phyloP scores from a whole-genome alignment of 2,797 vertebrate species.

The Clarias laeviceps region DNA sequence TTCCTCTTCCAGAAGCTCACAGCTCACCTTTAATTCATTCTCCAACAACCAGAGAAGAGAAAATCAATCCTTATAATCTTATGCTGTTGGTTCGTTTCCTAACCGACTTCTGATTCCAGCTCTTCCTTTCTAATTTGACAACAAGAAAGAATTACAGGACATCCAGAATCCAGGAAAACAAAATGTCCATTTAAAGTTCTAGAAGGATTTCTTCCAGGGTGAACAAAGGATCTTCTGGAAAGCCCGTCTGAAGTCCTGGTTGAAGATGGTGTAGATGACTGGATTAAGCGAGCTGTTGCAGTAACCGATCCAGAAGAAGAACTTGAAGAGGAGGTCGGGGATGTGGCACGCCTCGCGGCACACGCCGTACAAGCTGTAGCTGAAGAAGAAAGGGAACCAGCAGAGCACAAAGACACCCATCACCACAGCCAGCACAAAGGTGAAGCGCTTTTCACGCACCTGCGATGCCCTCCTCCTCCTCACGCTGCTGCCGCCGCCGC shows the following conservation, averaged over 20 bases:
- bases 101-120: neutral
- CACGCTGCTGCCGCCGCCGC: conserved; percentile 25
- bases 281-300: conserved; percentile 90
- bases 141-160: neutral
- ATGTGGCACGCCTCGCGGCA: conserved; percentile 71
- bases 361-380: conserved; percentile 76
- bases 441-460: conserved; percentile 86
- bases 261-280: conserved; percentile 88
- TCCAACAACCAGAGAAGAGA: neutral
- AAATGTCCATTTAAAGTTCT: neutral
- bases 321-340: conserved; percentile 75
- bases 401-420: conserved; percentile 84
- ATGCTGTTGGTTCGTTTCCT: neutral
- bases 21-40: neutral
- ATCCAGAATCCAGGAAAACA: neutral
- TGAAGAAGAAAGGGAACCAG: conserved; percentile 87
- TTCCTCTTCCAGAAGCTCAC: neutral
- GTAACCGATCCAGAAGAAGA: conserved; percentile 89
- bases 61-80: neutral
- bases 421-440: conserved; percentile 82
- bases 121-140: neutral
- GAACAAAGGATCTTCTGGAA: conserved; percentile 82
- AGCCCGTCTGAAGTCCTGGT: conserved; percentile 85
- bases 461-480: conserved; percentile 78
- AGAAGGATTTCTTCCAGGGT: conserved; percentile 44